These are phyloP conservation scores for Protophormia terraenovae DNA, from an alignment of 2,888 invertebrate genomes.

Conservation along the genomic window DNA sequence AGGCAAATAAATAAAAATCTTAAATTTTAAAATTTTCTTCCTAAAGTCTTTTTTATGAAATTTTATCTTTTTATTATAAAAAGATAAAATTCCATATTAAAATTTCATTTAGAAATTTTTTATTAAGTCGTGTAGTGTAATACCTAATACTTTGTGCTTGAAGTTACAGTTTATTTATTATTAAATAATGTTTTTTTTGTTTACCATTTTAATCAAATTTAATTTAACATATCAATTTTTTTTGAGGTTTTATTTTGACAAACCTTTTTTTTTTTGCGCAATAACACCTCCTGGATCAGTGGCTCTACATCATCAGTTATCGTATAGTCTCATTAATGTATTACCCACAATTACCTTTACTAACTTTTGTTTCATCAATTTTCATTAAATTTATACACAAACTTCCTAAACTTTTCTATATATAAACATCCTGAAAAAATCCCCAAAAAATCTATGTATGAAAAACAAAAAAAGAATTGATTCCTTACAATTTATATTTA, in stretches of 20 bases:
- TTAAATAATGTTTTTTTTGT: too few relatives aligned
- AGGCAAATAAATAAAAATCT: too few relatives aligned
- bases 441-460: background rate
- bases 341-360: slow-evolving; percentile 80
- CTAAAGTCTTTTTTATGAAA: background rate
- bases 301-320: slow-evolving; percentile 29
- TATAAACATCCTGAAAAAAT: slow-evolving; percentile 43
- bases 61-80: background rate
- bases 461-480: slow-evolving; percentile 48
- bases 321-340: slow-evolving; percentile 75
- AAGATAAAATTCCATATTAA: too few relatives aligned
- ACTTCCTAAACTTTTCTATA: slow-evolving; percentile 53
- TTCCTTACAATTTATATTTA: slow-evolving; percentile 59
- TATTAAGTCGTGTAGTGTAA: too few relatives aligned
- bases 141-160: too few relatives aligned
- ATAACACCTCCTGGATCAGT: slow-evolving; percentile 45
- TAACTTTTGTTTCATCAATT: slow-evolving; percentile 80
- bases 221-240: slow-evolving; percentile 40
- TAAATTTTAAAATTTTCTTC: background rate
- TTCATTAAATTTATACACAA: slow-evolving; percentile 76
- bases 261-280: background rate
- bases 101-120: background rate
- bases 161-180: too few relatives aligned
- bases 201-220: background rate
- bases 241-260: background rate